phyloP scores from a whole-genome alignment of 2,113 vertebrate genomes.

The Peromyscus polionotus region DNA sequence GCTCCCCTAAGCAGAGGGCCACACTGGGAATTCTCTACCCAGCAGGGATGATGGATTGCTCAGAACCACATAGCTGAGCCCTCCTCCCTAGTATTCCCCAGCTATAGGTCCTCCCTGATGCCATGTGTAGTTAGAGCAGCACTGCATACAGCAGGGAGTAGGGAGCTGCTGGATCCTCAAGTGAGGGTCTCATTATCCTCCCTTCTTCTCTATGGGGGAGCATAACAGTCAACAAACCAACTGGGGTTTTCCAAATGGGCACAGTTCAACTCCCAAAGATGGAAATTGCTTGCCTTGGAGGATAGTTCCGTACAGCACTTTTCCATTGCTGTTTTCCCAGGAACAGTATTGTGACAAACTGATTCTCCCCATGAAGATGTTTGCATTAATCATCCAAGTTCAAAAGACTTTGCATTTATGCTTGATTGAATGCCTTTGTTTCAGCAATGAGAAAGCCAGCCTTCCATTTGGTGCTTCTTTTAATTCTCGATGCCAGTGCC shows the following conservation, averaged over 20 bases:
- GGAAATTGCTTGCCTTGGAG: not conserved
- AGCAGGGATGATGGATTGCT: not conserved
- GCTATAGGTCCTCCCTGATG: not conserved
- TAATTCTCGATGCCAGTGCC: not conserved
- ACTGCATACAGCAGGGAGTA: not conserved
- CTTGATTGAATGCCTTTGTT: not conserved
- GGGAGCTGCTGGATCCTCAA: not conserved
- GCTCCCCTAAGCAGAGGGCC: not conserved
- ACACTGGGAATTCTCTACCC: not conserved
- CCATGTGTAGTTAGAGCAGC: not conserved
- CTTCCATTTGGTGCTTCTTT: not conserved
- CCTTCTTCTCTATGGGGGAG: not conserved
- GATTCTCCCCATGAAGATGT: not conserved
- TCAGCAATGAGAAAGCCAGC: constrained; percentile 8
- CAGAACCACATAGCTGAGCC: not conserved
- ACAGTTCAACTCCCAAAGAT: not conserved
- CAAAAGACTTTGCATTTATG: not conserved
- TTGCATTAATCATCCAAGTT: not conserved
- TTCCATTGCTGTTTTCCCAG: not conserved
- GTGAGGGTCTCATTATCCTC: not conserved
- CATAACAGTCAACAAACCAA: not conserved
- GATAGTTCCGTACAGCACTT: not conserved
- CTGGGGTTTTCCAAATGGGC: not conserved
- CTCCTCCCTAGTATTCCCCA: not conserved
- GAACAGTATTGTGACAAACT: not conserved